These are phyloP conservation scores for Eupithecia subumbrata DNA, from an alignment of 2,888 invertebrate genomes.

Conservation along the genomic window DNA sequence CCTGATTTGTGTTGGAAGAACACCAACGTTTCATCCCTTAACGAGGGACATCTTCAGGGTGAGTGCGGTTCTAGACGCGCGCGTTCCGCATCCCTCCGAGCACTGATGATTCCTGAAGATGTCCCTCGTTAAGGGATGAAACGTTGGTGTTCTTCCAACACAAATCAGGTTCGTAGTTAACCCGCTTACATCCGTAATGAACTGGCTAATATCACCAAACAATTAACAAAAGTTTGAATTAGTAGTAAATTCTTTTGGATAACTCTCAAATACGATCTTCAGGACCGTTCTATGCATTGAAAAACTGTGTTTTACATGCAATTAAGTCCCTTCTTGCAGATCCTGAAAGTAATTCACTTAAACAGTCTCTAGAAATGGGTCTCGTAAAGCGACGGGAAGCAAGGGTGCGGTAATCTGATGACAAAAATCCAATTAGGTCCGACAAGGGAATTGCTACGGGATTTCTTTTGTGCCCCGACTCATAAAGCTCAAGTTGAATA, in stretches of 20 bases:
- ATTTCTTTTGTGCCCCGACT: slow-evolving; percentile 32
- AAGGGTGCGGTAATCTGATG: slow-evolving; percentile 47
- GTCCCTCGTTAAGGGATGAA: too few species aligned
- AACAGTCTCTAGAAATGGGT: slow-evolving; percentile 33
- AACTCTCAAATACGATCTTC: background rate
- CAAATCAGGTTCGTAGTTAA: too few species aligned
- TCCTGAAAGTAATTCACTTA: slow-evolving; percentile 48
- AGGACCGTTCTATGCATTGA: background rate
- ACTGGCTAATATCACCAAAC: too few species aligned
- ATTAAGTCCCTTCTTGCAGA: slow-evolving; percentile 42
- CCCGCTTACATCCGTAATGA: too few species aligned
- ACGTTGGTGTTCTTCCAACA: too few species aligned
- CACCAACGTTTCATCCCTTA: too few species aligned
- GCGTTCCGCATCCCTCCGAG: too few species aligned
- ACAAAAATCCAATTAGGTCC: slow-evolving; percentile 48
- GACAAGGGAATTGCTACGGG: slow-evolving; percentile 34
- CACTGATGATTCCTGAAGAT: too few species aligned
- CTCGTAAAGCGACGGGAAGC: slow-evolving; percentile 37
- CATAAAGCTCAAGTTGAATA: slow-evolving; percentile 13
- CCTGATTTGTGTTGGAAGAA: too few species aligned
- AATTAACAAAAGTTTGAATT: background rate
- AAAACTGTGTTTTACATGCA: slow-evolving; percentile 31
- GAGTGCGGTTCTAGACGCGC: too few species aligned
- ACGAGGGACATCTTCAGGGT: too few species aligned
- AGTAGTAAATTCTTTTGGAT: background rate